phyloP scores from a whole-genome alignment of 2,797 vertebrate species.

The Tapera naevia region DNA sequence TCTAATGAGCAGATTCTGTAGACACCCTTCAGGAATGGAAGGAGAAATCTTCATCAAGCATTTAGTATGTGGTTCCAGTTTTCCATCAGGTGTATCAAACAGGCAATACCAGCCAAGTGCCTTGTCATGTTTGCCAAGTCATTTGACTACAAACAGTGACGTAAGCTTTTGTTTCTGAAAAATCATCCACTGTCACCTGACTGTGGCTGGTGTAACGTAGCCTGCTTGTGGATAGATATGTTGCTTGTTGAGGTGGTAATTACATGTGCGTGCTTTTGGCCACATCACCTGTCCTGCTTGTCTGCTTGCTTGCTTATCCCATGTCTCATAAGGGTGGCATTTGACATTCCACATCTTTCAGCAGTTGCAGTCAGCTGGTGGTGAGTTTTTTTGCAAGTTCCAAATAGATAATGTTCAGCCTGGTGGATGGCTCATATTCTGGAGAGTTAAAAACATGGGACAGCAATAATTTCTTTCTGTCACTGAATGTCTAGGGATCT shows the following conservation, averaged over 20 bases:
- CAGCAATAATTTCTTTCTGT: neutral
- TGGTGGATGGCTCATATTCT: neutral
- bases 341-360: constrained; percentile 9
- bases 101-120: neutral
- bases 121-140: neutral
- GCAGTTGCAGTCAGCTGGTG: neutral
- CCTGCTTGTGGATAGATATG: neutral
- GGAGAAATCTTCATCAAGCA: neutral
- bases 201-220: neutral
- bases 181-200: neutral
- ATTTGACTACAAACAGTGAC: neutral
- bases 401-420: neutral
- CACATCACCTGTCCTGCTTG: neutral
- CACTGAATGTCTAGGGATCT: neutral
- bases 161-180: neutral
- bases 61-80: neutral
- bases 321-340: neutral
- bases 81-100: neutral
- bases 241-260: neutral
- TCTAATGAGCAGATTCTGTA: constrained; percentile 30
- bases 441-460: neutral
- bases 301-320: neutral
- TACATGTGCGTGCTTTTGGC: neutral
- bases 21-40: constrained; percentile 24
- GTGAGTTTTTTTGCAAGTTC: neutral